phyloP scores from a whole-genome alignment of 92 coral and sea anemone genomes.

The Palythoa caribaeorum region DNA sequence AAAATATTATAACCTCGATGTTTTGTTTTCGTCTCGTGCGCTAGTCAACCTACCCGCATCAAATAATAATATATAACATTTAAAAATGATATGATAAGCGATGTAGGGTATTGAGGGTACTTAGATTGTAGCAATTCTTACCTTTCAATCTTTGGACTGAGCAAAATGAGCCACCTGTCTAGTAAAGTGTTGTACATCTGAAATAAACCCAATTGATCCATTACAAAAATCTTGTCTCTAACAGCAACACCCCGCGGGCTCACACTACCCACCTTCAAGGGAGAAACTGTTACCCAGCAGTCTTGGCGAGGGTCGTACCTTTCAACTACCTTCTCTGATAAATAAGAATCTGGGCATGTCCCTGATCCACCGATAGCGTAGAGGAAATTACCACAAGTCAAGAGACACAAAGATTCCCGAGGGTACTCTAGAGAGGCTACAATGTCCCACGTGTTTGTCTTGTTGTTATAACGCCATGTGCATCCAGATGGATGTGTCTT shows the following conservation, averaged over 20 bases:
- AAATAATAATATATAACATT: too few species aligned
- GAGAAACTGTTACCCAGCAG: constrained; percentile 1
- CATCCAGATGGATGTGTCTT: neutral
- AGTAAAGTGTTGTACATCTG: constrained; percentile 24
- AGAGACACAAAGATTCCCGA: constrained; percentile 2
- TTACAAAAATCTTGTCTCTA: neutral
- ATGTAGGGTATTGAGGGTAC: neutral
- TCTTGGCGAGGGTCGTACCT: constrained; percentile 19
- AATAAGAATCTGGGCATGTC: neutral
- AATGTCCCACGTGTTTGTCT: constrained; percentile 24
- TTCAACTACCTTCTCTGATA: neutral
- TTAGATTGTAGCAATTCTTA: neutral
- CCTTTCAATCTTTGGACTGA: constrained; percentile 12
- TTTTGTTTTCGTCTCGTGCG: too few species aligned
- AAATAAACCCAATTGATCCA: constrained; percentile 3
- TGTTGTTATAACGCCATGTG: constrained; percentile 19
- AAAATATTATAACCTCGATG: too few species aligned
- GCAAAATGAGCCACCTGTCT: constrained; percentile 19
- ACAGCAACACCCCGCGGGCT: neutral
- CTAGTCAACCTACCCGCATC: too few species aligned
- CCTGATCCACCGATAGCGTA: constrained; percentile 37
- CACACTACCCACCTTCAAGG: constrained; percentile 9
- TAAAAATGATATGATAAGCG: too few species aligned
- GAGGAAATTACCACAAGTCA: constrained; percentile 6
- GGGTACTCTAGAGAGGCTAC: constrained; percentile 23